Conservation (phyloP, 2,797 vertebrate species). For the Kryptolebias ocellatus region DNA sequence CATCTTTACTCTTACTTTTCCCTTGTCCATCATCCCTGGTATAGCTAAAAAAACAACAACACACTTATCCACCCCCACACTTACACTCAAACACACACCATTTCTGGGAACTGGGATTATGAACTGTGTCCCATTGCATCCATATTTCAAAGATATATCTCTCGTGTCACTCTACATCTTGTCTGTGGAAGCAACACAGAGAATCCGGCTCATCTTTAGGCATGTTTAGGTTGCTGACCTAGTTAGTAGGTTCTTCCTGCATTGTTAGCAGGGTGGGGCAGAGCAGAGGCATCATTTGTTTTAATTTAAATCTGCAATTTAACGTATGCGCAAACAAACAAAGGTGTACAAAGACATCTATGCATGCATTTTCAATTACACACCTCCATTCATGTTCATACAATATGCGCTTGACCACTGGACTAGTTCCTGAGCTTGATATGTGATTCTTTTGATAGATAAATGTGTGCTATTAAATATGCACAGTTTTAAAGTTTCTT, state of each 20-base stretch:
- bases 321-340: conserved; percentile 16
- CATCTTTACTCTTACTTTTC: conserved; percentile 34
- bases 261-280: conserved; percentile 52
- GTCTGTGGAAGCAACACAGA: conserved; percentile 68
- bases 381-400: neutral
- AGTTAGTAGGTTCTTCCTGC: conserved; percentile 62
- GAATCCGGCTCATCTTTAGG: conserved; percentile 61
- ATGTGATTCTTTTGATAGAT: conserved; percentile 4
- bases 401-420: conserved; percentile 10
- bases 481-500: conserved; percentile 28
- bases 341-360: conserved; percentile 16
- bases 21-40: conserved; percentile 55
- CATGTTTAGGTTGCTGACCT: conserved; percentile 78
- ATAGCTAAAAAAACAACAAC: conserved; percentile 42
- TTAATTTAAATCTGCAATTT: conserved; percentile 46
- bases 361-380: neutral
- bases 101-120: conserved; percentile 68
- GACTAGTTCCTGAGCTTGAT: conserved; percentile 24
- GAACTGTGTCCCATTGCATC: conserved; percentile 72
- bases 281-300: conserved; percentile 42
- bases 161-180: conserved; percentile 77
- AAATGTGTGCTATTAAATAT: conserved; percentile 22
- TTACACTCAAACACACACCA: conserved; percentile 17
- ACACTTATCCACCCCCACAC: conserved; percentile 22
- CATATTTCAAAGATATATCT: conserved; percentile 81